A percentile compares a stretch with the other conserved stretches of the same genome.
These are phyloP conservation scores for Palythoa caribaeorum DNA, from an alignment of 92 coral and sea anemone species.

Conservation along the genomic window DNA sequence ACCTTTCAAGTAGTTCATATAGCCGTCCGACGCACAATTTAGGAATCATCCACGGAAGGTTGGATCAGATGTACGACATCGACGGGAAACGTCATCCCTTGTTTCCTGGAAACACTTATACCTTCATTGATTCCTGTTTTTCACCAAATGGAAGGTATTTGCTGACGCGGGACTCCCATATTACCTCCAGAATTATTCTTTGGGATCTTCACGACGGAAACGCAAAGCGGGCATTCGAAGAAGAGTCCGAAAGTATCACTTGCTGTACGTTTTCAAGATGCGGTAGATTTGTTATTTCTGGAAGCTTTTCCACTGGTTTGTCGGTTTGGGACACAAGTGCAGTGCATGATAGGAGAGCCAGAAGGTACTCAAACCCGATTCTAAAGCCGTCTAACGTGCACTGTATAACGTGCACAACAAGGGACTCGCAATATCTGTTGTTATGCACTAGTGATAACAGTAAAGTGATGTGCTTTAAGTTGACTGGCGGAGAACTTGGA, in stretches of 20 bases:
- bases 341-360: neutral
- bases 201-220: constrained; percentile 63
- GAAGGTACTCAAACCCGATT: neutral
- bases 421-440: constrained; percentile 39
- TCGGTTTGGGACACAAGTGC: constrained; percentile 56
- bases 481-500: neutral
- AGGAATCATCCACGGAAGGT: constrained; percentile 55
- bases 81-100: neutral
- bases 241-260: constrained; percentile 48
- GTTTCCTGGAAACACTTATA: constrained; percentile 45
- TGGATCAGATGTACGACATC: constrained; percentile 49
- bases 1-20: neutral
- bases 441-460: neutral
- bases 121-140: constrained; percentile 59
- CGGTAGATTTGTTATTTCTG: constrained; percentile 59
- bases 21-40: neutral
- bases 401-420: constrained; percentile 44
- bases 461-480: constrained; percentile 8
- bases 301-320: constrained; percentile 64
- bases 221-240: constrained; percentile 16
- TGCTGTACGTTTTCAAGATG: constrained; percentile 63
- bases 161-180: constrained; percentile 54
- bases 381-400: constrained; percentile 44
- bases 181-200: constrained; percentile 49
- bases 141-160: constrained; percentile 57